A percentile compares a stretch with the other conserved stretches of the same genome.
Evolutionary conservation across 2,113 vertebrate genomes (phyloP).

Genomic region (Brachirus orientalis): DNA sequence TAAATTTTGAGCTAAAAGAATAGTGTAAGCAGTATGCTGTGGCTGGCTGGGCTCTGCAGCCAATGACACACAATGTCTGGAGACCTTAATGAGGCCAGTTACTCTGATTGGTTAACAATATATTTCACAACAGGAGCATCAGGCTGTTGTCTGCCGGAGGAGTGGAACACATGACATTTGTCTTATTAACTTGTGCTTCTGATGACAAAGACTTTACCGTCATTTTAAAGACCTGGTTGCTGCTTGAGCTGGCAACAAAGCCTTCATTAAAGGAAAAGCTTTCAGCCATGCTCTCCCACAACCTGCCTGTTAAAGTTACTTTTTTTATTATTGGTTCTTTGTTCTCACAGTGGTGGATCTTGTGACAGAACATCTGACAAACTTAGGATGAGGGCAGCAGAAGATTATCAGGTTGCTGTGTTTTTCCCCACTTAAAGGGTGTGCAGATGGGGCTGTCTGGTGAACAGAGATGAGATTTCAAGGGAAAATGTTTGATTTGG

Average conservation of each 20-base stretch:
- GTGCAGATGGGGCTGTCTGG: constrained; percentile 1
- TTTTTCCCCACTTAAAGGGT: constrained; percentile 9
- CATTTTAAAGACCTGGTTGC: constrained; percentile 12
- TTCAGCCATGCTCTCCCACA: constrained; percentile 29
- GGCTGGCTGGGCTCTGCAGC: constrained; percentile 29
- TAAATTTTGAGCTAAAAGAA: constrained; percentile 25
- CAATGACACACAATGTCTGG: constrained; percentile 62
- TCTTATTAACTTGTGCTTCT: constrained; percentile 73
- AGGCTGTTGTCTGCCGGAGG: constrained; percentile 53
- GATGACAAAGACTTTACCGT: constrained; percentile 38
- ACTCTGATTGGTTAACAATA: constrained; percentile 69
- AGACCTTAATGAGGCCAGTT: constrained; percentile 78
- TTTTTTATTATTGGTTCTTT: constrained; percentile 15
- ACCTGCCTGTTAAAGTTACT: constrained; percentile 20
- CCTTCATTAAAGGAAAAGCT: constrained; percentile 65
- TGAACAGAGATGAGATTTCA: constrained; percentile 8
- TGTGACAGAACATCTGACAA: constrained; percentile 37
- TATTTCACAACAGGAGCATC: constrained; percentile 56
- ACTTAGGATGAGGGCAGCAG: constrained; percentile 35
- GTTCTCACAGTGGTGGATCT: constrained; percentile 15
- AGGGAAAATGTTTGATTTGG: background rate
- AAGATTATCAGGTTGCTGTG: constrained; percentile 29
- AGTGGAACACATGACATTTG: constrained; percentile 68
- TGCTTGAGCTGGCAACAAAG: constrained; percentile 23
- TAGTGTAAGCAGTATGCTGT: constrained; percentile 20